Evolutionary conservation across 2,113 vertebrate genomes (phyloP).

Genomic region (Triplophysa rosa): DNA sequence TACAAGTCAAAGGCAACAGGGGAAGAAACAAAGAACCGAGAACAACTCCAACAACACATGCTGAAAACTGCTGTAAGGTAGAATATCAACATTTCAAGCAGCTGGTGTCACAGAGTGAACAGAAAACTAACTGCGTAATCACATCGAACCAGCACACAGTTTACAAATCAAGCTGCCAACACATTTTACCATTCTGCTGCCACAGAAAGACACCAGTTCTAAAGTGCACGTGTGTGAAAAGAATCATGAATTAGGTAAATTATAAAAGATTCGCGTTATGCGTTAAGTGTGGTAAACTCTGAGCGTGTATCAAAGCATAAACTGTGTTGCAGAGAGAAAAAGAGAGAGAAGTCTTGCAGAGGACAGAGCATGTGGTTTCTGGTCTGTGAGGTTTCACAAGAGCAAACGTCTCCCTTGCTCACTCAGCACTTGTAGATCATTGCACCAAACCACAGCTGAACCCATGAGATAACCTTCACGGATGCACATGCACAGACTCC

Average conservation of each 20-base stretch:
- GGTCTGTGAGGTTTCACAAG: constrained; percentile 72
- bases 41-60: constrained; percentile 30
- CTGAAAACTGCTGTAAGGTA: constrained; percentile 27
- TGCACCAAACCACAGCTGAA: constrained; percentile 69
- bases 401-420: constrained; percentile 71
- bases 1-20: constrained; percentile 53
- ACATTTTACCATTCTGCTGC: neutral
- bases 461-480: constrained; percentile 64
- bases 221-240: neutral
- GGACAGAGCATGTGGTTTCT: constrained; percentile 74
- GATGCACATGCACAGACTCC: constrained; percentile 29
- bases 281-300: constrained; percentile 11
- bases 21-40: constrained; percentile 39
- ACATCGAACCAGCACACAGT: neutral
- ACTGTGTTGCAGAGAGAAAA: neutral
- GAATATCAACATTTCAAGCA: constrained; percentile 15
- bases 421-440: constrained; percentile 71
- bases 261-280: constrained; percentile 5
- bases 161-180: constrained; percentile 24
- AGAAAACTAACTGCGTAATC: neutral
- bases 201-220: neutral
- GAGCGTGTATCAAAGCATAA: neutral
- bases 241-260: neutral
- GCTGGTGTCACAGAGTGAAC: neutral
- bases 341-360: constrained; percentile 49